phyloP scores from a whole-genome alignment of 2,113 vertebrate species.

The Psettodes erumei region DNA sequence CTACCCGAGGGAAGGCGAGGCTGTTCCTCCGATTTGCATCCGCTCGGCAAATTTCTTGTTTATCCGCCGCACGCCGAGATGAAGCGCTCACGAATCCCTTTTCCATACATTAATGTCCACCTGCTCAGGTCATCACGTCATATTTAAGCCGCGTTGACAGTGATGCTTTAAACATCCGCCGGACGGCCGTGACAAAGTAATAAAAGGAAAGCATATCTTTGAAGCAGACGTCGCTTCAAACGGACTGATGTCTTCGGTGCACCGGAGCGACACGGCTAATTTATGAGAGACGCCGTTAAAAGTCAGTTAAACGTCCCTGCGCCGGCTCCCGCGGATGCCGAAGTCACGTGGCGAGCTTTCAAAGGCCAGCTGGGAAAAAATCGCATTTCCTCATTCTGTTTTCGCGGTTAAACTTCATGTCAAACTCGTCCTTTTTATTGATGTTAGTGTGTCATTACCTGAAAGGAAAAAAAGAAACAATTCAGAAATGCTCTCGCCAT shows the following conservation, averaged over 20 bases:
- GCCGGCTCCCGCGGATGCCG: neutral
- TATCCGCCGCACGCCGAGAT: too few relatives aligned
- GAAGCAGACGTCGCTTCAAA: neutral
- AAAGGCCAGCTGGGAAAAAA: neutral
- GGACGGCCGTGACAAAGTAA: too few relatives aligned
- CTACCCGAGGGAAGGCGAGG: too few relatives aligned
- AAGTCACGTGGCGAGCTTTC: neutral
- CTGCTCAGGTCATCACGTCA: neutral
- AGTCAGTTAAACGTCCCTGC: neutral
- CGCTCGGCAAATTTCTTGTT: too few relatives aligned
- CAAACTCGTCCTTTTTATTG: neutral
- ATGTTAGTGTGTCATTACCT: neutral
- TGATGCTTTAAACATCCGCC: neutral
- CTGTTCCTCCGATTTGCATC: too few relatives aligned
- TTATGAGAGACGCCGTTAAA: neutral
- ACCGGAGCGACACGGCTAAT: neutral
- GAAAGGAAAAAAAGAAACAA: neutral
- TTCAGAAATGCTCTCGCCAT: too few relatives aligned
- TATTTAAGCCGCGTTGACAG: neutral
- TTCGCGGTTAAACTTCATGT: neutral
- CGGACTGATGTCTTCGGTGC: neutral
- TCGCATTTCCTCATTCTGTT: neutral
- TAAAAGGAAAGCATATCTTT: neutral
- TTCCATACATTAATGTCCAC: neutral
- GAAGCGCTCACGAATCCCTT: neutral